Conservation (phyloP, 2,797 vertebrate species). For the Acanthiza pusilla region DNA sequence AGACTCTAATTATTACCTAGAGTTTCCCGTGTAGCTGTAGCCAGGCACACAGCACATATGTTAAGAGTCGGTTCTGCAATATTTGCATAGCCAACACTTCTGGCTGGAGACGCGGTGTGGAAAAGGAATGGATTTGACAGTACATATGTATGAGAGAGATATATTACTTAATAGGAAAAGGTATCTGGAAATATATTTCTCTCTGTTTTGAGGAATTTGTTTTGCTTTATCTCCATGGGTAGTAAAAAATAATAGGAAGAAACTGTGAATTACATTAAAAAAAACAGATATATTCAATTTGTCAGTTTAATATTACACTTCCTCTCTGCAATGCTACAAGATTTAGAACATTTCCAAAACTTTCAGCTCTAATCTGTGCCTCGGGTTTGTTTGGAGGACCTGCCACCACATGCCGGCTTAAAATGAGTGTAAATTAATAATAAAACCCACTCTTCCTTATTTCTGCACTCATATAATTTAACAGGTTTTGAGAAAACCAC, state of each 20-base stretch:
- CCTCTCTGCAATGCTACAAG: constrained; percentile 59
- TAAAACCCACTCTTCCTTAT: constrained; percentile 44
- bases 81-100: constrained; percentile 25
- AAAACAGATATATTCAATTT: constrained; percentile 68
- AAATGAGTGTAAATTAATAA: constrained; percentile 81
- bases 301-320: constrained; percentile 77
- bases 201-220: constrained; percentile 70
- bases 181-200: constrained; percentile 68
- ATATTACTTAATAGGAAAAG: constrained; percentile 62
- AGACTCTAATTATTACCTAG: constrained; percentile 28
- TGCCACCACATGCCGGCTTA: constrained; percentile 76
- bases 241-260: constrained; percentile 72
- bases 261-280: constrained; percentile 74
- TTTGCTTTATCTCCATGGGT: constrained; percentile 73
- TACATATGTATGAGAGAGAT: constrained; percentile 61
- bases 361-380: constrained; percentile 66
- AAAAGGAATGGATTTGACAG: constrained; percentile 44
- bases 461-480: constrained; percentile 68
- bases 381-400: constrained; percentile 67
- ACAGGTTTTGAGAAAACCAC: constrained; percentile 69
- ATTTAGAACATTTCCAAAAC: constrained; percentile 72
- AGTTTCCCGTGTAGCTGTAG: not conserved
- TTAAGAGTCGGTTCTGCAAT: not conserved
- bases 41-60: not conserved
- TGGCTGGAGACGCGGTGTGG: not conserved